Conservation (phyloP, 23 tunicate species). For the Phallusia fumigata region DNA sequence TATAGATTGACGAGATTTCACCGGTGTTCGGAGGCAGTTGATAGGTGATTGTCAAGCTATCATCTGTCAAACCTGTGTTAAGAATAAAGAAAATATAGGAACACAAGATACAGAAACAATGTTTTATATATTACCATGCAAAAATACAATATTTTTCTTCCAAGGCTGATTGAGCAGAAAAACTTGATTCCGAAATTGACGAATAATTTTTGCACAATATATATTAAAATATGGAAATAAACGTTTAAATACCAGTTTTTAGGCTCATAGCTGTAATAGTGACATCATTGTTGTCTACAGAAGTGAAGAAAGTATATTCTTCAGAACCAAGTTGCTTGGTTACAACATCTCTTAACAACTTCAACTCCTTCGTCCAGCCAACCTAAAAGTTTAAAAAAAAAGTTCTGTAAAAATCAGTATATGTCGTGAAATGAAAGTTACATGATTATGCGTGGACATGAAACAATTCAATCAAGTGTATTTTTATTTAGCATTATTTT, state of each 20-base stretch:
- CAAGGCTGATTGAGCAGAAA: no score
- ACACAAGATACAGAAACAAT: no score
- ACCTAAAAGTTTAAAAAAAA: slow-evolving; percentile 11
- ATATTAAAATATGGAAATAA: no score
- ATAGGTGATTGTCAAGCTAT: slow-evolving; percentile 15
- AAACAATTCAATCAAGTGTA: no score
- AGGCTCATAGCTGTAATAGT: slow-evolving; percentile 15
- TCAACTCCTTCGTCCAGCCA: slow-evolving; percentile 16
- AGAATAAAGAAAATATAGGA: no score
- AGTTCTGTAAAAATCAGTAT: not conserved
- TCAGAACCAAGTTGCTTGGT: slow-evolving; percentile 23
- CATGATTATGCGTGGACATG: no score
- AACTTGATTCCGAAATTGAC: no score
- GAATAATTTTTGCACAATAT: no score
- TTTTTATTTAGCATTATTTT: no score
- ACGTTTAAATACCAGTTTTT: slow-evolving; percentile 30
- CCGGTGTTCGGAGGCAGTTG: slow-evolving; percentile 45
- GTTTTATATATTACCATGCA: no score
- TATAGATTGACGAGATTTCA: slow-evolving; percentile 17
- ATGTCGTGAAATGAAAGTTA: no score
- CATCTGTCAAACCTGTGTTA: slow-evolving; percentile 31
- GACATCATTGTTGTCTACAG: not conserved
- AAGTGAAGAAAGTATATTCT: slow-evolving; percentile 23
- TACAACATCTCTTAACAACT: not conserved
- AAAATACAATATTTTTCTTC: no score